Evolutionary conservation across 2,888 invertebrate species (phyloP).

Genomic region (Dasysyrphus tricinctus): DNA sequence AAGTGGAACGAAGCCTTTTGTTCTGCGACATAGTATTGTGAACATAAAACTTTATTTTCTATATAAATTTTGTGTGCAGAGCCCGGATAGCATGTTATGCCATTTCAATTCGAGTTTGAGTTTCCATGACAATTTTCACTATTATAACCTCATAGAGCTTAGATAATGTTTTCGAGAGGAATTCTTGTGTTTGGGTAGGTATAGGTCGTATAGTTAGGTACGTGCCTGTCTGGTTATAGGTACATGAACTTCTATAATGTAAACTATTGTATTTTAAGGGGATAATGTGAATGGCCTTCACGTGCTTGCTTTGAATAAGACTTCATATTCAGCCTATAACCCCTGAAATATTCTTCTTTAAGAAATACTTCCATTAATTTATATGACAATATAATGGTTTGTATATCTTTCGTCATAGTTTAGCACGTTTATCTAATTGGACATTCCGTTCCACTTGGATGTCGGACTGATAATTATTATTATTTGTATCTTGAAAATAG

Average conservation of each 20-base stretch:
- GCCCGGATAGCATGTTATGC: conserved; percentile 14
- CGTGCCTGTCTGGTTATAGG: conserved; percentile 12
- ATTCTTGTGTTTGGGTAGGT: background rate
- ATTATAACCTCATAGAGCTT: conserved; percentile 17
- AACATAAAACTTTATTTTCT: conserved; percentile 4
- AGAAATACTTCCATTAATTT: conserved; percentile 13
- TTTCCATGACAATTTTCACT: conserved; percentile 56
- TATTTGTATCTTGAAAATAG: conserved; percentile 4
- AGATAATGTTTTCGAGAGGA: conserved; percentile 8
- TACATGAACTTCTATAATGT: background rate
- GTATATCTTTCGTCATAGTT: conserved; percentile 41
- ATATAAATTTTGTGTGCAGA: background rate
- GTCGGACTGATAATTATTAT: conserved; percentile 38
- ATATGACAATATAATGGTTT: conserved; percentile 41
- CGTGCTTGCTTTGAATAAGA: conserved; percentile 1
- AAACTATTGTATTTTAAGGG: conserved; percentile 14
- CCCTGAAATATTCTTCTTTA: background rate
- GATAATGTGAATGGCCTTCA: conserved; percentile 24
- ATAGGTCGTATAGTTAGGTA: background rate
- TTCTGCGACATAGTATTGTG: background rate
- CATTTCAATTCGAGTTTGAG: conserved; percentile 19
- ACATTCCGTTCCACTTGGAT: conserved; percentile 48
- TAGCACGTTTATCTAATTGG: conserved; percentile 34
- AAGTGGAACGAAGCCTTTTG: conserved; percentile 35
- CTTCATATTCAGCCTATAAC: conserved; percentile 18